Percentiles rank a stretch among this genome's conserved stretches.
Evolutionary conservation across 2,888 invertebrate species (phyloP).

Genomic region (Drosophila antonietae): DNA sequence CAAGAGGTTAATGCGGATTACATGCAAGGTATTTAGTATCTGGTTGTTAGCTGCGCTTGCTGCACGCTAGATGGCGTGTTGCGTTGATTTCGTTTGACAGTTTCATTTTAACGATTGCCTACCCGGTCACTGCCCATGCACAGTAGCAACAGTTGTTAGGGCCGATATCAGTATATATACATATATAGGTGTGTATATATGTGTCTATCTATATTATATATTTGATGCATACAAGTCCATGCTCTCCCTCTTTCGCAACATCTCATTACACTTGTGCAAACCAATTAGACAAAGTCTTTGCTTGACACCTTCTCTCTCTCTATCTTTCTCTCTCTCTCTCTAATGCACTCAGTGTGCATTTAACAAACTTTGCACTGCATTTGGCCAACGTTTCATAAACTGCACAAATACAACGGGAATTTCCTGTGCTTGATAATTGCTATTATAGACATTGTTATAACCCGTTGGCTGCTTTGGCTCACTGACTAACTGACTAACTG

Average conservation of each 20-base stretch:
- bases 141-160: conserved; percentile 8
- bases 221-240: conserved; percentile 2
- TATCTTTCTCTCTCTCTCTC: neutral
- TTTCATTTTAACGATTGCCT: conserved; percentile 35
- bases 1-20: conserved; percentile 73
- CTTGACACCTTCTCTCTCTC: neutral
- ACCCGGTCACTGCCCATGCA: neutral
- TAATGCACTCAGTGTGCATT: too few species aligned
- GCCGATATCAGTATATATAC: conserved; percentile 2
- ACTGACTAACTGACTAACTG: conserved; percentile 41
- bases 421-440: conserved; percentile 69
- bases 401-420: conserved; percentile 66
- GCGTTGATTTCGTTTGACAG: conserved; percentile 44
- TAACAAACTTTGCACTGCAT: conserved; percentile 42
- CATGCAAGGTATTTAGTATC: conserved; percentile 39
- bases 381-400: conserved; percentile 46
- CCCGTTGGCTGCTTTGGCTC: conserved; percentile 34
- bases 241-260: neutral
- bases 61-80: conserved; percentile 72
- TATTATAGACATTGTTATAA: conserved; percentile 53
- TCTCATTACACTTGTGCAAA: neutral
- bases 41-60: conserved; percentile 29
- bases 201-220: neutral
- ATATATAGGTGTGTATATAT: neutral
- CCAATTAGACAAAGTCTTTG: conserved; percentile 2